A percentile compares a stretch with the other conserved stretches of the same genome.
These are phyloP conservation scores for Eidolon helvum DNA, from an alignment of 2,113 vertebrate species.

Conservation along the genomic window DNA sequence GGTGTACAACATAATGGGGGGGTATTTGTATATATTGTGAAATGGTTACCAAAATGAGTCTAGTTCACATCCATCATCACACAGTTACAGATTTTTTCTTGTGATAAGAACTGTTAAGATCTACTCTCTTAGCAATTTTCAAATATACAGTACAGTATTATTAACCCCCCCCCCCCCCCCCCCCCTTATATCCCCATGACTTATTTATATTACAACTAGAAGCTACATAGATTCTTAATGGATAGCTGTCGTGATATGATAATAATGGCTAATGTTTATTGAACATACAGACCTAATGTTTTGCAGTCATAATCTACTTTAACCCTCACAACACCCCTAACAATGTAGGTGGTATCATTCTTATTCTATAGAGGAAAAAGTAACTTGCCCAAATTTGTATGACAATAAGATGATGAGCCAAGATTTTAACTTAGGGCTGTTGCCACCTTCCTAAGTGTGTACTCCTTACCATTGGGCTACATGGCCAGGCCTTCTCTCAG, in stretches of 20 bases:
- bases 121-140: neutral
- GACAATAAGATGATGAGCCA: neutral
- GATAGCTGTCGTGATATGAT: neutral
- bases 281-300: neutral
- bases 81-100: neutral
- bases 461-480: neutral
- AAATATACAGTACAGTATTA: neutral
- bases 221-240: neutral
- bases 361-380: neutral
- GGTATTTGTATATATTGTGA: neutral
- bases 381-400: neutral
- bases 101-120: neutral
- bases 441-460: neutral
- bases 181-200: neutral
- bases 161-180: too few relatives aligned
- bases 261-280: constrained; percentile 16
- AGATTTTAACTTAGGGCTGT: neutral
- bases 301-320: neutral
- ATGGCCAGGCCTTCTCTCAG: neutral
- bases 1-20: neutral
- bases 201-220: neutral
- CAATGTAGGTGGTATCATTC: neutral
- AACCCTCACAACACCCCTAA: neutral
- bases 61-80: neutral
- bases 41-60: neutral